Conservation (phyloP, 1,140 invertebrate species). For the Mercenaria mercenaria region DNA sequence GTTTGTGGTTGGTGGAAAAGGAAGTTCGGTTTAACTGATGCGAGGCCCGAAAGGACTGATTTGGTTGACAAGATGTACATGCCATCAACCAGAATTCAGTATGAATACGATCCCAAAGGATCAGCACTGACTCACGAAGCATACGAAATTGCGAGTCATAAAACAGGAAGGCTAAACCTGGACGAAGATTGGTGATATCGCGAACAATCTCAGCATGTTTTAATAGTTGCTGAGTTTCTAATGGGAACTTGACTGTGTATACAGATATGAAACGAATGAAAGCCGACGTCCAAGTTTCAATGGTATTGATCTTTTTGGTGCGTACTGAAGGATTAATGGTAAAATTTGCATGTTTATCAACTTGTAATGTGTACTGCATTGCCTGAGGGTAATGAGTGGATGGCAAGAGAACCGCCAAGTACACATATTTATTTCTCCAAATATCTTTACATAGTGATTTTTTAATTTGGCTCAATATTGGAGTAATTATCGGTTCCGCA, state of each 20-base stretch:
- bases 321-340: neutral
- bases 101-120: neutral
- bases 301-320: neutral
- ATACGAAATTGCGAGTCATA: neutral
- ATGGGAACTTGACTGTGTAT: neutral
- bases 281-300: neutral
- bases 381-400: too few relatives aligned
- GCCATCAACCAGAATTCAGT: neutral
- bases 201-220: neutral
- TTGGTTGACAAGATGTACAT: neutral
- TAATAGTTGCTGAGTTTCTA: neutral
- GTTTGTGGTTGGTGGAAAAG: neutral
- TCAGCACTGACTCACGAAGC: neutral
- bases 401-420: too few relatives aligned
- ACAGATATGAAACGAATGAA: neutral
- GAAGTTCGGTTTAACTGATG: neutral
- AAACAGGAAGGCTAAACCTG: neutral
- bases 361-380: neutral
- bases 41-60: neutral
- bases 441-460: too few relatives aligned
- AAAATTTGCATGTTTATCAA: neutral
- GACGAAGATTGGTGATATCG: neutral
- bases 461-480: neutral
- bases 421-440: too few relatives aligned
- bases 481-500: neutral